Conservation (phyloP, 2,888 invertebrate species). For the Leucophora obtusa region DNA sequence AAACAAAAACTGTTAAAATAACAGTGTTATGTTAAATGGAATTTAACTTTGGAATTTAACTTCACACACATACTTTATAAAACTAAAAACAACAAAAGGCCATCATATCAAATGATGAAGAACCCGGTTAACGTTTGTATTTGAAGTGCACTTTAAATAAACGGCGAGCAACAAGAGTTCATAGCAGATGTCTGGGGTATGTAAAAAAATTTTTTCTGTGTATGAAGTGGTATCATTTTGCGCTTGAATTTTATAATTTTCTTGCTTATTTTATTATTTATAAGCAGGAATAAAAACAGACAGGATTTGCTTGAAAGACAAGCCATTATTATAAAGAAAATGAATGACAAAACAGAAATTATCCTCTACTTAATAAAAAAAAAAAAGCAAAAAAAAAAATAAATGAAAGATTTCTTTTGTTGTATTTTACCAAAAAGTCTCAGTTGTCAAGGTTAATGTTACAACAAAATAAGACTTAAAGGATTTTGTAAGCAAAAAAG, state of each 20-base stretch:
- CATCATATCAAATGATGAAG: constrained; percentile 42
- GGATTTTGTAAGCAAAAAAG: constrained; percentile 19
- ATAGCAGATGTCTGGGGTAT: neutral
- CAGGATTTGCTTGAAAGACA: constrained; percentile 33
- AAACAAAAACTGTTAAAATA: too few relatives aligned
- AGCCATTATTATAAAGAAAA: constrained; percentile 29
- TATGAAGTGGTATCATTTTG: constrained; percentile 46
- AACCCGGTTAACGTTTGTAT: constrained; percentile 30
- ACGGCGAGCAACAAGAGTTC: constrained; percentile 5
- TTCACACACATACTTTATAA: too few relatives aligned
- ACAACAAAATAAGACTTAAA: constrained; percentile 27
- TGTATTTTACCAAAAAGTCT: neutral
- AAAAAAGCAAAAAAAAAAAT: constrained; percentile 21
- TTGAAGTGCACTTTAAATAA: constrained; percentile 50
- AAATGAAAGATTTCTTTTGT: constrained; percentile 15
- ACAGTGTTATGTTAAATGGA: too few relatives aligned
- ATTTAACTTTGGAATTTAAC: too few relatives aligned
- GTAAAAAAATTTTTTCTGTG: neutral
- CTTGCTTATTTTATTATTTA: constrained; percentile 28
- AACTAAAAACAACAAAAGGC: constrained; percentile 26
- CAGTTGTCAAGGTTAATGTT: constrained; percentile 51
- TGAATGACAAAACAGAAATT: constrained; percentile 6
- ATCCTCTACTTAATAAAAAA: neutral
- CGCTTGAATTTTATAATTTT: constrained; percentile 58
- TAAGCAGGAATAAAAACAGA: constrained; percentile 46